These are phyloP conservation scores for Ophiothrix spiculata DNA, from an alignment of 35 echinoderm and acorn worm genomes.

Conservation along the genomic window DNA sequence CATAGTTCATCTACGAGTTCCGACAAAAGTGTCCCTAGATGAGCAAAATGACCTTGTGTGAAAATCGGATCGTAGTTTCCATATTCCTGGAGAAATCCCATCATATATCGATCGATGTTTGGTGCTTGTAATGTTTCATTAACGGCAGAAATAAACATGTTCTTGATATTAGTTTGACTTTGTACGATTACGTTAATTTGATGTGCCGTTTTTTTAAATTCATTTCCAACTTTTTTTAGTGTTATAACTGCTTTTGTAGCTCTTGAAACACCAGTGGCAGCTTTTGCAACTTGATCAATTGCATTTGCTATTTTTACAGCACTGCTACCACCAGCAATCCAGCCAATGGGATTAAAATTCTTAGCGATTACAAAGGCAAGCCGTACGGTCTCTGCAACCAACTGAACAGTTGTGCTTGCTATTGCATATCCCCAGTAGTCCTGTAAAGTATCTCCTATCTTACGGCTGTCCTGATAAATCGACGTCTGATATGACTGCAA, in stretches of 20 bases:
- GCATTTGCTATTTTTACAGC: background rate
- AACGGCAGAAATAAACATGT: background rate
- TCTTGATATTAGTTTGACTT: background rate
- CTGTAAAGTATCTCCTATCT: background rate
- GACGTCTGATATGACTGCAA: background rate
- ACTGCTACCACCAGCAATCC: background rate
- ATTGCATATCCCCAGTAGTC: background rate
- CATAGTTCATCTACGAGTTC: background rate
- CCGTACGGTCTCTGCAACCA: background rate
- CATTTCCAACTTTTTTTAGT: background rate
- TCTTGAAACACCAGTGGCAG: background rate
- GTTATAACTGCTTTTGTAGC: background rate
- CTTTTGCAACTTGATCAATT: background rate
- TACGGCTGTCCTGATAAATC: background rate
- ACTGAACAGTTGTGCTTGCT: background rate
- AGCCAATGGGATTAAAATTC: background rate
- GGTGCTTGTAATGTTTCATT: background rate
- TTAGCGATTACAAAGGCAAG: background rate
- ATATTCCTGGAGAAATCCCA: background rate
- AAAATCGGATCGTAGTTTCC: background rate
- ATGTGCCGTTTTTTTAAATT: background rate
- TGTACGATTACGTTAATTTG: background rate
- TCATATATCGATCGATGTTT: background rate
- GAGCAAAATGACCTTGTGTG: background rate
- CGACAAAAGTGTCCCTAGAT: background rate